Percentiles rank a stretch among this genome's conserved stretches.
phyloP scores from a whole-genome alignment of 2,113 vertebrate species.

The Sander vitreus region DNA sequence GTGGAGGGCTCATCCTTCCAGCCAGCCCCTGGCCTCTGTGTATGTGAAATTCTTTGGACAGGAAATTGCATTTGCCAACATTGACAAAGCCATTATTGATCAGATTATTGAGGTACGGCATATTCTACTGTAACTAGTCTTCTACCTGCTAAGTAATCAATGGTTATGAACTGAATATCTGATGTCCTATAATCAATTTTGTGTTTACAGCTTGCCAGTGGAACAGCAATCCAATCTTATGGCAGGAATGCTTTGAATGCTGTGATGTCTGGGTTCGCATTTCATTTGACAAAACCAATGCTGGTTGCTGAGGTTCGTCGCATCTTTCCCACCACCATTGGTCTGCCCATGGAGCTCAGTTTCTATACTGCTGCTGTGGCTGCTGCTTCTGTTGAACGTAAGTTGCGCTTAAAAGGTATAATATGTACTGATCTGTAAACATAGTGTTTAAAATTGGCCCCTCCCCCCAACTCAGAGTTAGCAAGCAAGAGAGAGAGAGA shows the following conservation, averaged over 20 bases:
- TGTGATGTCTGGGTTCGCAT: slow-evolving; percentile 70
- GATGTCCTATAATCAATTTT: background rate
- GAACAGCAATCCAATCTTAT: slow-evolving; percentile 26
- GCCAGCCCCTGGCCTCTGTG: slow-evolving; percentile 79
- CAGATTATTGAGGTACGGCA: slow-evolving; percentile 81
- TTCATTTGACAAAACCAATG: slow-evolving; percentile 79
- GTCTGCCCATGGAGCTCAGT: slow-evolving; percentile 86
- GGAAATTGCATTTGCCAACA: slow-evolving; percentile 83
- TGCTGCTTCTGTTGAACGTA: slow-evolving; percentile 76
- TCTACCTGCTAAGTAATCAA: background rate
- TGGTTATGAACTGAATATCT: background rate
- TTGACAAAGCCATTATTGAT: slow-evolving; percentile 84
- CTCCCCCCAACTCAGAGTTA: no score
- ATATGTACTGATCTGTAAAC: no score
- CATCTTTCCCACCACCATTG: slow-evolving; percentile 82
- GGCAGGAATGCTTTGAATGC: slow-evolving; percentile 62
- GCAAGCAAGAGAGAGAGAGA: no score
- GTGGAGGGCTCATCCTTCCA: slow-evolving; percentile 83
- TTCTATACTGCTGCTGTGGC: slow-evolving; percentile 81
- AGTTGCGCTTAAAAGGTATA: background rate
- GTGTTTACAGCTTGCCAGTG: slow-evolving; percentile 66
- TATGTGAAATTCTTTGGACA: slow-evolving; percentile 88
- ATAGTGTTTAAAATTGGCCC: no score
- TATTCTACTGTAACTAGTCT: background rate
- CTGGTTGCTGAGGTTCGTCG: slow-evolving; percentile 83